Evolutionary conservation across 1,140 invertebrate genomes (phyloP).

Genomic region (Cyclina sinensis): DNA sequence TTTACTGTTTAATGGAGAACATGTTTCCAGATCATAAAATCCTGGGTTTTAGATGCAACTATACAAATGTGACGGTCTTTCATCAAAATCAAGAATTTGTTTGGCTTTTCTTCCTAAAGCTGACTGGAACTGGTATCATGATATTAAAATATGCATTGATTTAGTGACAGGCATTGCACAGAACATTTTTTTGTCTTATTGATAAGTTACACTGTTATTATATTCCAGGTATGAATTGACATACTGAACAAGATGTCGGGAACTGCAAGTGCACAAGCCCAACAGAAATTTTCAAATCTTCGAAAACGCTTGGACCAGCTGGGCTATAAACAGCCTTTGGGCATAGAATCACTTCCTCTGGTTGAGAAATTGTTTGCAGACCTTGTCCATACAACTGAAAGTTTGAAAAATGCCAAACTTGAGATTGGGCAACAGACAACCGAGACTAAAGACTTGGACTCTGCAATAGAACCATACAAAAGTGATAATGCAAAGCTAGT

Average conservation of each 20-base stretch:
- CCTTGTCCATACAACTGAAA: conserved; percentile 92
- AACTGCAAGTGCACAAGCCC: conserved; percentile 77
- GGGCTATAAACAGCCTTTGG: conserved; percentile 92
- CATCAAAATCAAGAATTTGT: no score
- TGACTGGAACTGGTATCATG: no score
- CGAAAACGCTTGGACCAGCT: conserved; percentile 90
- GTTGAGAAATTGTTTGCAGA: conserved; percentile 92
- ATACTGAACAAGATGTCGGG: conserved; percentile 14
- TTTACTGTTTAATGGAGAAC: no score
- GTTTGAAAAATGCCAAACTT: conserved; percentile 92
- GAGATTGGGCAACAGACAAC: conserved; percentile 77
- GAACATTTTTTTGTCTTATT: no score
- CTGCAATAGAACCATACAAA: conserved; percentile 83
- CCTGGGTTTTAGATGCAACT: no score
- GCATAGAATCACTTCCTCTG: conserved; percentile 91
- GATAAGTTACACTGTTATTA: background rate
- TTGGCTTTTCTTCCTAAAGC: no score
- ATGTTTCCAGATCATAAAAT: no score
- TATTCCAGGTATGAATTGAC: conserved; percentile 21
- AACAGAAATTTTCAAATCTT: conserved; percentile 87
- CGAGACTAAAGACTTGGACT: conserved; percentile 76
- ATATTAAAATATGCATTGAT: no score
- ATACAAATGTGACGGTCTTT: no score
- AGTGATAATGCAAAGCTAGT: conserved; percentile 86
- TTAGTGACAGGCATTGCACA: no score